Evolutionary conservation across 2,797 vertebrate species (phyloP).

Genomic region (Enteromius fasciolatus): DNA sequence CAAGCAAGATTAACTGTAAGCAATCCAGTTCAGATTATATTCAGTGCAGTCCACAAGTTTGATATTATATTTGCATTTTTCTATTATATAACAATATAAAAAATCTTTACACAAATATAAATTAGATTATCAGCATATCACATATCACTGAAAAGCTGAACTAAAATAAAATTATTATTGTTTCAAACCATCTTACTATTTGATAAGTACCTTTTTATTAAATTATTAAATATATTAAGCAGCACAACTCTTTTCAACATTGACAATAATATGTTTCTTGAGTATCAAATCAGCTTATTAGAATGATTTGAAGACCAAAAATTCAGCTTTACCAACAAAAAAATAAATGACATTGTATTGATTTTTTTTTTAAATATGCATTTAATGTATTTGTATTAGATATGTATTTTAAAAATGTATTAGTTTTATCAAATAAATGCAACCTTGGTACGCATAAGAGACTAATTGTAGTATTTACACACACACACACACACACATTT

Average conservation of each 20-base stretch:
- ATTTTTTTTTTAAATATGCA: neutral
- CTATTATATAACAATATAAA: neutral
- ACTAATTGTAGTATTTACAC: neutral
- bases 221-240: no score
- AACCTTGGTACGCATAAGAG: neutral
- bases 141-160: neutral
- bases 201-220: no score
- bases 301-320: neutral
- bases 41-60: neutral
- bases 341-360: no score
- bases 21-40: neutral
- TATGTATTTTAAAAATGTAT: no score
- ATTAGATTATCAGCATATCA: neutral
- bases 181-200: neutral
- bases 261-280: neutral
- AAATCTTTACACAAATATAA: neutral
- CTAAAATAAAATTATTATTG: neutral
- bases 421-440: neutral
- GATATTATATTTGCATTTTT: neutral
- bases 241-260: neutral
- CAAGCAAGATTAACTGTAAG: neutral
- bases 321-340: neutral
- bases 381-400: neutral
- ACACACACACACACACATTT: no score
- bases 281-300: neutral